Conservation (phyloP, 2,888 invertebrate genomes). For the Urechis unicinctus region DNA sequence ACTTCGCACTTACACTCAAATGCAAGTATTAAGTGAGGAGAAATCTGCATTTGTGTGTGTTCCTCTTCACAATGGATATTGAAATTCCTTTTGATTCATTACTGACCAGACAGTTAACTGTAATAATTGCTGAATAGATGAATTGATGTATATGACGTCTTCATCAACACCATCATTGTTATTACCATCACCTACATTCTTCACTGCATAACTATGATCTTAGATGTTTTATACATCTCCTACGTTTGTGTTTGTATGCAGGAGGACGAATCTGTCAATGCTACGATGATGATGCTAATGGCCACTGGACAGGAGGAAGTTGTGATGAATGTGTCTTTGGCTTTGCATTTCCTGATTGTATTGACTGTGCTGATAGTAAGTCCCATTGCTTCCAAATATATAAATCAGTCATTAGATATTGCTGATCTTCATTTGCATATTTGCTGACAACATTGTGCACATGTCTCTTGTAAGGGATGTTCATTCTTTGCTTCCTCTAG, state of each 20-base stretch:
- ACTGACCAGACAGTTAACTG: too few relatives aligned
- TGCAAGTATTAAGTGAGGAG: too few relatives aligned
- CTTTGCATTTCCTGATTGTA: slow-evolving; percentile 28
- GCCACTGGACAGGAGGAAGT: slow-evolving; percentile 31
- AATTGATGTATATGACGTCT: too few relatives aligned
- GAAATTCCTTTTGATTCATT: too few relatives aligned
- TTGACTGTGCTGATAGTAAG: slow-evolving; percentile 26
- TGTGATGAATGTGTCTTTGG: slow-evolving; percentile 29
- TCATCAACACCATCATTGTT: too few relatives aligned
- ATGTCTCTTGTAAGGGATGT: too few relatives aligned
- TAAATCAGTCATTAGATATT: neutral
- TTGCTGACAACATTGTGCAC: too few relatives aligned
- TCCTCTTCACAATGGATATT: too few relatives aligned
- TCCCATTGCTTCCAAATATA: slow-evolving; percentile 5
- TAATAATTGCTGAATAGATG: too few relatives aligned
- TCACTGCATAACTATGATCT: neutral
- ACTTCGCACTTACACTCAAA: too few relatives aligned
- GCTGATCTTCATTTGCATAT: too few relatives aligned
- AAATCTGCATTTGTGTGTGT: too few relatives aligned
- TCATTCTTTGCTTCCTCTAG: slow-evolving; percentile 18
- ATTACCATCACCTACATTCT: neutral
- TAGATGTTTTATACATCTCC: neutral
- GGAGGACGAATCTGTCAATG: slow-evolving; percentile 29
- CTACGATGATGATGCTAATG: slow-evolving; percentile 24
- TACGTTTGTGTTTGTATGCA: slow-evolving; percentile 5